Percentiles rank a stretch among this genome's conserved stretches.
phyloP scores from a whole-genome alignment of 1,140 invertebrate species.

The Bombus picipes region DNA sequence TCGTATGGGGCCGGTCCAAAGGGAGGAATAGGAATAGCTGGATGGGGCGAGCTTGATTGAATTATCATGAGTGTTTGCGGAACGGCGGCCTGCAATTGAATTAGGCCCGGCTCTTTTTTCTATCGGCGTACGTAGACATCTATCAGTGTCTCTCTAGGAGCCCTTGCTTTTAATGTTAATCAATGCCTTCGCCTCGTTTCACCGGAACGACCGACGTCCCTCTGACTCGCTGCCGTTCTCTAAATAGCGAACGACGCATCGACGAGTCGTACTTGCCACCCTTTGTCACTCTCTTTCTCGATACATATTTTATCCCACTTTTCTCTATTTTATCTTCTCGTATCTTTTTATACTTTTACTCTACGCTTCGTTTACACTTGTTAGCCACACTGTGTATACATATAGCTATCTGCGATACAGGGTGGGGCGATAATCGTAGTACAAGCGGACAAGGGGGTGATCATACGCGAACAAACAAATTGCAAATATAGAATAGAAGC shows the following conservation, averaged over 20 bases:
- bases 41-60: slow-evolving; percentile 78
- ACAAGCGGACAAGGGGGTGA: too few relatives aligned
- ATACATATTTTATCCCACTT: too few relatives aligned
- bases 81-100: slow-evolving; percentile 82
- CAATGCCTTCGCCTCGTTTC: slow-evolving; percentile 34
- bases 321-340: too few relatives aligned
- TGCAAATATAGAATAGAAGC: too few relatives aligned
- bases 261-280: not conserved
- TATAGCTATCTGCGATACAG: too few relatives aligned
- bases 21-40: slow-evolving; percentile 58
- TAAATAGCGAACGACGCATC: not conserved
- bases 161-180: slow-evolving; percentile 38
- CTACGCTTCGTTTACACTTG: too few relatives aligned
- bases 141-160: slow-evolving; percentile 68
- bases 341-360: too few relatives aligned
- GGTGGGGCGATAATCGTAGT: too few relatives aligned
- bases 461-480: too few relatives aligned
- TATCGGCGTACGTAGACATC: slow-evolving; percentile 71
- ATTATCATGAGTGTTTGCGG: slow-evolving; percentile 83
- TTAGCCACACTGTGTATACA: too few relatives aligned
- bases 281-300: too few relatives aligned
- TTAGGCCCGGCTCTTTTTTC: slow-evolving; percentile 73
- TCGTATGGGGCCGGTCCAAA: slow-evolving; percentile 6
- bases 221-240: not conserved
- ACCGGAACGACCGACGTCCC: not conserved